A percentile compares a stretch with the other conserved stretches of the same genome.
Conservation (phyloP, 1,140 invertebrate genomes). For the Melanaphis sacchari region DNA sequence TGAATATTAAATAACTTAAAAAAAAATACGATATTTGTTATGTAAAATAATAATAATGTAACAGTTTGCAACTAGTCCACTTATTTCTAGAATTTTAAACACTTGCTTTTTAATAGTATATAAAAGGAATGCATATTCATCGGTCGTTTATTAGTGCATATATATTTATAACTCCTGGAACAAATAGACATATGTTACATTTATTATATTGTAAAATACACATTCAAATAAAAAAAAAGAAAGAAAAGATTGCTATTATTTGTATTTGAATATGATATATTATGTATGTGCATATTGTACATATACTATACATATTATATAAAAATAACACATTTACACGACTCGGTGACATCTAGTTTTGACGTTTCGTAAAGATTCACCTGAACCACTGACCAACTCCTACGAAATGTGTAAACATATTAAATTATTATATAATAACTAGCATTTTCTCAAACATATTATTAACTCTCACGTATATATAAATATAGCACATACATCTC, state of each 20-base stretch:
- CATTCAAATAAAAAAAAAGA: neutral
- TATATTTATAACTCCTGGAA: neutral
- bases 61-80: neutral
- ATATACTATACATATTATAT: too few relatives aligned
- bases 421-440: neutral
- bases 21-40: neutral
- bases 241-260: neutral
- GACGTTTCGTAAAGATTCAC: neutral
- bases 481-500: neutral
- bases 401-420: neutral
- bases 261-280: neutral
- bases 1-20: neutral
- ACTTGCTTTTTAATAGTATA: neutral
- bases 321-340: neutral
- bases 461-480: neutral
- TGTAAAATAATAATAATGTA: neutral
- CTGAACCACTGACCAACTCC: neutral
- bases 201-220: neutral
- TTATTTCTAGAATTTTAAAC: neutral
- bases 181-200: neutral
- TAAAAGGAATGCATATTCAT: neutral
- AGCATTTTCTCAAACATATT: neutral
- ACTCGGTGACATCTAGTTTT: neutral
- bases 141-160: neutral
- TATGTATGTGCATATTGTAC: too few relatives aligned